Evolutionary conservation across 2,888 invertebrate genomes (phyloP).

Genomic region (Mythimna loreyi): DNA sequence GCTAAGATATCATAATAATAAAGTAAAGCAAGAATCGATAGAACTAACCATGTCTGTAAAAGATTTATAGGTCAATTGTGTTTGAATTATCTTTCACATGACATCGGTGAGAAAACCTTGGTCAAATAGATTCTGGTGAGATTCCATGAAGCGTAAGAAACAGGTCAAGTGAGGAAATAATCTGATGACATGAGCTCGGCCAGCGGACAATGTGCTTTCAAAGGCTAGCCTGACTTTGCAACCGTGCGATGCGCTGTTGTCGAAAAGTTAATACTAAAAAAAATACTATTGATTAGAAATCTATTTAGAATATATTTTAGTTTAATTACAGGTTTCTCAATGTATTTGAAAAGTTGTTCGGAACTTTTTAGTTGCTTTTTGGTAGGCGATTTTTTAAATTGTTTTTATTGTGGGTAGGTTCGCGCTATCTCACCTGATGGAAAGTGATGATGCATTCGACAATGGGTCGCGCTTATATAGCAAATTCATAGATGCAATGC

Average conservation of each 20-base stretch:
- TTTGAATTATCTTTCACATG: conserved; percentile 29
- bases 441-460: too few relatives aligned
- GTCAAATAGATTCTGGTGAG: conserved; percentile 47
- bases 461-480: too few relatives aligned
- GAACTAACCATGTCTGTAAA: background rate
- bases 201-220: conserved; percentile 10
- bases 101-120: conserved; percentile 14
- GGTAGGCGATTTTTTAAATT: too few relatives aligned
- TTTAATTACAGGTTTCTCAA: too few relatives aligned
- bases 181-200: conserved; percentile 47
- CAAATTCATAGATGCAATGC: too few relatives aligned
- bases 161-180: conserved; percentile 59
- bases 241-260: background rate
- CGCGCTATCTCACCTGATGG: too few relatives aligned
- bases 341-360: too few relatives aligned
- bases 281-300: background rate
- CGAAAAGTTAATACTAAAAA: background rate
- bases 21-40: background rate
- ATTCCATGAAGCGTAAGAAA: conserved; percentile 52
- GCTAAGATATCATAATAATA: background rate
- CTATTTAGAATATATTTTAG: too few relatives aligned
- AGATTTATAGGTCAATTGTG: conserved; percentile 1
- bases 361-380: too few relatives aligned
- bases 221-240: conserved; percentile 11
- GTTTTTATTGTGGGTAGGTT: too few relatives aligned